These are phyloP conservation scores for Lasioglossum oenotherae DNA, from an alignment of 2,888 invertebrate genomes.

Conservation along the genomic window DNA sequence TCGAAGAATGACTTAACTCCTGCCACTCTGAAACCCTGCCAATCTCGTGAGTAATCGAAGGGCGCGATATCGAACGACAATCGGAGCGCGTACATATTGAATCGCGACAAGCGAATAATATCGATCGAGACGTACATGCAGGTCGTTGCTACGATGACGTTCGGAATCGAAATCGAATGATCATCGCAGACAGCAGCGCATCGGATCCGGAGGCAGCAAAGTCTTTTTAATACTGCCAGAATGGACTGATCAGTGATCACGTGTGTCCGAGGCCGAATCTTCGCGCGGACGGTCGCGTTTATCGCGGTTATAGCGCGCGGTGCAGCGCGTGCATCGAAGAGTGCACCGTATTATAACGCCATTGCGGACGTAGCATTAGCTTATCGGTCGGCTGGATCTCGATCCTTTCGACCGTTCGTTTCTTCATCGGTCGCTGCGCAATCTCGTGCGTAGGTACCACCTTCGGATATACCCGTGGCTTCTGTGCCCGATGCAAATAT, in stretches of 20 bases:
- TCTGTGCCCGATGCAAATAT: slow-evolving; percentile 64
- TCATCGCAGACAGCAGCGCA: slow-evolving; percentile 60
- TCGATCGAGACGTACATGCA: slow-evolving; percentile 15
- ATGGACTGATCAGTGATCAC: slow-evolving; percentile 66
- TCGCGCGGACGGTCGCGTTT: slow-evolving; percentile 57
- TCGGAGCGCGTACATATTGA: not conserved
- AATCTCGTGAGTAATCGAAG: not conserved
- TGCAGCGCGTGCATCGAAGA: slow-evolving; percentile 58
- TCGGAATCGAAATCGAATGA: slow-evolving; percentile 62
- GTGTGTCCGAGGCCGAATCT: slow-evolving; percentile 45
- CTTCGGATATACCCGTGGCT: slow-evolving; percentile 58
- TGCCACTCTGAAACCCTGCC: not conserved
- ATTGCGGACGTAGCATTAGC: slow-evolving; percentile 75
- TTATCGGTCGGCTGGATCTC: slow-evolving; percentile 74
- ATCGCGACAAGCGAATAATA: slow-evolving; percentile 9
- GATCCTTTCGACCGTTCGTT: slow-evolving; percentile 70
- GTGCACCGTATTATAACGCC: slow-evolving; percentile 73
- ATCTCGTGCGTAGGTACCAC: slow-evolving; percentile 69
- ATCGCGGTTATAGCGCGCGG: slow-evolving; percentile 56
- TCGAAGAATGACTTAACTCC: not conserved
- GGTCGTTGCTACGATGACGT: slow-evolving; percentile 37
- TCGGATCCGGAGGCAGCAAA: slow-evolving; percentile 64
- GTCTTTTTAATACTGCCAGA: slow-evolving; percentile 63
- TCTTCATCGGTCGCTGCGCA: slow-evolving; percentile 71
- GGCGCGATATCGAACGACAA: not conserved